phyloP scores from a whole-genome alignment of 2,113 vertebrate genomes.

The Carassius carassius region DNA sequence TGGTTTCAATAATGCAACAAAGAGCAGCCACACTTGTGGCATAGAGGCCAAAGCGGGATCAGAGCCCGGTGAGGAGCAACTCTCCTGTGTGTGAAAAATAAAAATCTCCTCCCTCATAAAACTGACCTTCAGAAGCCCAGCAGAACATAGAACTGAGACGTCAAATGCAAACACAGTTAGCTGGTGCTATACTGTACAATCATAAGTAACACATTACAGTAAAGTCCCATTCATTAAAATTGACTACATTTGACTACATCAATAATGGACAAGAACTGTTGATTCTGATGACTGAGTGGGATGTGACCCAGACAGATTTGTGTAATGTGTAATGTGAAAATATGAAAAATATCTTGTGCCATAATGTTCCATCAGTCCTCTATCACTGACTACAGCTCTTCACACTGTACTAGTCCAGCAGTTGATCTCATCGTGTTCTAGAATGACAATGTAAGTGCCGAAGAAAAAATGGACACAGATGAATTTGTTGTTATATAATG shows the following conservation, averaged over 20 bases:
- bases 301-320: not conserved
- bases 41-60: constrained; percentile 11
- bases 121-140: not conserved
- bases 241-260: no score
- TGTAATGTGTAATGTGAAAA: not conserved
- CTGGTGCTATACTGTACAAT: not conserved
- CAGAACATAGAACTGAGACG: not conserved
- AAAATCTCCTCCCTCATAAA: constrained; percentile 8
- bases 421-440: not conserved
- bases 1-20: constrained; percentile 45
- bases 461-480: not conserved
- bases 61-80: not conserved
- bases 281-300: not conserved
- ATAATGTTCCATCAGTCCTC: not conserved
- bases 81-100: not conserved
- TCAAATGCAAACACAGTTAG: not conserved
- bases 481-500: not conserved
- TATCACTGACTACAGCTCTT: not conserved
- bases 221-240: no score
- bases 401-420: not conserved
- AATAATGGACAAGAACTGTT: not conserved
- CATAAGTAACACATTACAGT: not conserved
- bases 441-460: not conserved
- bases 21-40: constrained; percentile 20
- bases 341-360: not conserved